phyloP scores from a whole-genome alignment of 2,113 vertebrate species.

The Pungitius pungitius region DNA sequence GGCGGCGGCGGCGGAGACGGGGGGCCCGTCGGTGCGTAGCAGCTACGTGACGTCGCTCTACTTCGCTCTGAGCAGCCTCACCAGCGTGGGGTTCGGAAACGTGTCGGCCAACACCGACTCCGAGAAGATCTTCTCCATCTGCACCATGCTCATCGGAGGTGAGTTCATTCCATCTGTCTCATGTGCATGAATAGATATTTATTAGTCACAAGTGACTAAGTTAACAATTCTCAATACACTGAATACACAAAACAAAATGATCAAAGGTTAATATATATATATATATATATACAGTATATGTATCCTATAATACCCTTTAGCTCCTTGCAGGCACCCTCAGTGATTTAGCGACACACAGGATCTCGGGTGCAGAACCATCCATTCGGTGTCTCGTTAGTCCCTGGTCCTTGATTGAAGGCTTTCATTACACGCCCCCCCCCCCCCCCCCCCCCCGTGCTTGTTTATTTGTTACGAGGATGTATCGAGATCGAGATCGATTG shows the following conservation, averaged over 20 bases:
- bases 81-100: conserved; percentile 86
- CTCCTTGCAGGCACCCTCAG: conserved; percentile 30
- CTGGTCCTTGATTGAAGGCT: not conserved
- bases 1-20: conserved; percentile 10
- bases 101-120: conserved; percentile 87
- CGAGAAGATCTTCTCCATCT: conserved; percentile 88
- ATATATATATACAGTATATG: too few species aligned
- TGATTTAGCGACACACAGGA: not conserved
- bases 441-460: too few species aligned
- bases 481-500: not conserved
- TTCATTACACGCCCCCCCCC: not conserved
- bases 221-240: too few species aligned
- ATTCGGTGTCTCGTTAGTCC: not conserved
- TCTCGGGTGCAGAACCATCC: not conserved
- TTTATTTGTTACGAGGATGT: not conserved
- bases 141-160: conserved; percentile 88
- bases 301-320: not conserved
- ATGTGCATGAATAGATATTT: too few species aligned
- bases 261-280: too few species aligned
- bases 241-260: too few species aligned
- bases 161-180: too few species aligned
- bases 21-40: conserved; percentile 82
- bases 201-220: too few species aligned
- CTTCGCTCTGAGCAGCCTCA: conserved; percentile 86
- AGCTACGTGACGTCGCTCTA: conserved; percentile 86